phyloP scores from a whole-genome alignment of 2,113 vertebrate species.

The Neomonachus schauinslandi region DNA sequence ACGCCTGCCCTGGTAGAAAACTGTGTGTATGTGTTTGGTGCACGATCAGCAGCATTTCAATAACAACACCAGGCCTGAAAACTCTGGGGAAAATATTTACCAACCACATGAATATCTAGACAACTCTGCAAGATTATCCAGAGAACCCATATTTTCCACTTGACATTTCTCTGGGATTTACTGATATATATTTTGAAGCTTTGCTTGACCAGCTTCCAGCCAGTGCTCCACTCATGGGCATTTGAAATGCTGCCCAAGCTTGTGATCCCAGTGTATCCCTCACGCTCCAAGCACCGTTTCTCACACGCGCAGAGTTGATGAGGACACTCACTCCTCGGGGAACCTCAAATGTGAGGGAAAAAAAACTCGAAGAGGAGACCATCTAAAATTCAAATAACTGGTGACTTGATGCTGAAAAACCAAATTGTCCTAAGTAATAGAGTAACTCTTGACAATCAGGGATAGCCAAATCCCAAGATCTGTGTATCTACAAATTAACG shows the following conservation, averaged over 20 bases:
- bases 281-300: neutral
- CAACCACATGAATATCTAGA: neutral
- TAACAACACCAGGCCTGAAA: neutral
- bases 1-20: neutral
- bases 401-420: neutral
- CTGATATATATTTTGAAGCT: neutral
- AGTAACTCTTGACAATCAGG: neutral
- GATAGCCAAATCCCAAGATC: neutral
- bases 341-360: neutral
- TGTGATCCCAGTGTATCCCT: neutral
- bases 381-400: neutral
- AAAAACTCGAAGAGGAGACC: neutral
- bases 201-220: neutral
- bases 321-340: neutral
- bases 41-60: neutral
- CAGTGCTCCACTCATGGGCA: accelerated
- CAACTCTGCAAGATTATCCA: neutral
- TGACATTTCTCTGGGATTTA: neutral
- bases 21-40: neutral
- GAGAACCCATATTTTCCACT: neutral
- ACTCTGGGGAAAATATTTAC: neutral
- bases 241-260: neutral
- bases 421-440: neutral
- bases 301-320: neutral
- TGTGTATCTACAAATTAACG: neutral